These are phyloP conservation scores for Drosophila arizonae DNA, from an alignment of 1,140 invertebrate species.

Conservation along the genomic window DNA sequence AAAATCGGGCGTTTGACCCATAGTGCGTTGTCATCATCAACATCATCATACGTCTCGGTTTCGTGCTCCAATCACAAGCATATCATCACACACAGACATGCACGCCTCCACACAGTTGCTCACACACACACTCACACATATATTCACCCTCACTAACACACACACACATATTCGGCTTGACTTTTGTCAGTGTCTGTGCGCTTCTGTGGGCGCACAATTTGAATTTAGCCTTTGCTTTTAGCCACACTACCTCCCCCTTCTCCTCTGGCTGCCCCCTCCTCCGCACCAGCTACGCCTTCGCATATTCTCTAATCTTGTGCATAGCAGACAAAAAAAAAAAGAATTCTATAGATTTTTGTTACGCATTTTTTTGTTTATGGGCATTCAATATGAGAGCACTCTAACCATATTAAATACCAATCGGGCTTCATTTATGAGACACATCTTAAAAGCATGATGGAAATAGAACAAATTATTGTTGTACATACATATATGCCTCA, in stretches of 20 bases:
- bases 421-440: background rate
- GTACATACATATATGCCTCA: background rate
- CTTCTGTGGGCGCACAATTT: constrained; percentile 13
- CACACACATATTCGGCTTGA: constrained; percentile 12
- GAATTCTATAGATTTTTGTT: constrained; percentile 30
- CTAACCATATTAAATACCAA: constrained; percentile 20
- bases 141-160: background rate
- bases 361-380: constrained; percentile 30
- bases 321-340: constrained; percentile 4
- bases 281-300: background rate
- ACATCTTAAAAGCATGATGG: background rate
- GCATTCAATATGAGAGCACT: constrained; percentile 2
- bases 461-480: background rate
- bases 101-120: constrained; percentile 13
- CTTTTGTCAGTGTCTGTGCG: constrained; percentile 18
- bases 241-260: background rate
- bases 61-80: constrained; percentile 72
- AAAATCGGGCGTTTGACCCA: too few relatives aligned
- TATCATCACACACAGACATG: constrained; percentile 61
- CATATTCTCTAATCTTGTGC: constrained; percentile 39
- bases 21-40: constrained; percentile 74
- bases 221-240: constrained; percentile 29
- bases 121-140: constrained; percentile 23
- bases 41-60: constrained; percentile 78
- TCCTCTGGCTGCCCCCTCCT: background rate